Conservation (phyloP, 2,888 invertebrate species). For the Rhamnusium bicolor region DNA sequence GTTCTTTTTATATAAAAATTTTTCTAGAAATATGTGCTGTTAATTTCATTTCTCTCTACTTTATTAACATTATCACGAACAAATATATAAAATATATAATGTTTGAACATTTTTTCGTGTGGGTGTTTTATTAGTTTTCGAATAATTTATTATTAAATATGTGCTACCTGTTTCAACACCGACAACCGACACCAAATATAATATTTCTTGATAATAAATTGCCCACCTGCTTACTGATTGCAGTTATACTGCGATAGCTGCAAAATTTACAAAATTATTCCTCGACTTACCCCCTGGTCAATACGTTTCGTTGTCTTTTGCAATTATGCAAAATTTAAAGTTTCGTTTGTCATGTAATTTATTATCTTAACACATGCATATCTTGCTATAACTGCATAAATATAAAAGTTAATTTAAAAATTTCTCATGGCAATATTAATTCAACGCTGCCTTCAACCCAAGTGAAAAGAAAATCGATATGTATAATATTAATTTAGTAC, state of each 20-base stretch:
- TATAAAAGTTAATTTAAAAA: background rate
- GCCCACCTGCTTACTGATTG: background rate
- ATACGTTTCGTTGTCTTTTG: background rate
- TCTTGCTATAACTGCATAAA: background rate
- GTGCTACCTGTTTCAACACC: too few relatives aligned
- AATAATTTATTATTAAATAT: too few relatives aligned
- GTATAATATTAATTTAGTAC: conserved; percentile 9
- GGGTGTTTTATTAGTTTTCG: too few relatives aligned
- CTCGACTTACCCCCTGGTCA: background rate
- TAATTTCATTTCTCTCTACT: too few relatives aligned
- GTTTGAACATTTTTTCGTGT: too few relatives aligned
- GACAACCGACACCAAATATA: too few relatives aligned
- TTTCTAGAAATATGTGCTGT: too few relatives aligned
- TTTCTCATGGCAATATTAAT: background rate
- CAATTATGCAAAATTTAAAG: background rate
- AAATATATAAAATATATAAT: too few relatives aligned
- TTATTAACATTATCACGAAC: too few relatives aligned
- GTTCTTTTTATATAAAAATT: too few relatives aligned
- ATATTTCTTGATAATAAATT: too few relatives aligned
- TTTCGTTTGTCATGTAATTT: background rate
- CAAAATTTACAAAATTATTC: background rate
- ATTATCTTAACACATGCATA: background rate
- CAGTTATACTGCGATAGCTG: background rate
- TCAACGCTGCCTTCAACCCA: background rate
- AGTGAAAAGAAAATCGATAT: conserved; percentile 10